phyloP scores from a whole-genome alignment of 2,797 vertebrate genomes.

The Anisognathus igniventris region DNA sequence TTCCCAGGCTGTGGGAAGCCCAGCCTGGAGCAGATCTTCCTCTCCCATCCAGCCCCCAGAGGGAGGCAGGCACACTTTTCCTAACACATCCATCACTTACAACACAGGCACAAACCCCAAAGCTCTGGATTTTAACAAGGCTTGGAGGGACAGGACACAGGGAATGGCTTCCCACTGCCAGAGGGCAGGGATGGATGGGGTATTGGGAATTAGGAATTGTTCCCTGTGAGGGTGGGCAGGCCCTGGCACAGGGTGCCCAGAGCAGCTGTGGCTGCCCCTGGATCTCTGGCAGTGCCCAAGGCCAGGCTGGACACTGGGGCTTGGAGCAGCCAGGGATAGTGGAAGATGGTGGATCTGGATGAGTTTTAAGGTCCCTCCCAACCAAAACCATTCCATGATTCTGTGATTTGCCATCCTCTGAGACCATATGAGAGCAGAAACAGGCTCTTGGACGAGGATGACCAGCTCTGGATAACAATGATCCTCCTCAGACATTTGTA shows the following conservation, averaged over 20 bases:
- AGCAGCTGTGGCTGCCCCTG: neutral
- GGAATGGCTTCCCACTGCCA: neutral
- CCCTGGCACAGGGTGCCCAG: neutral
- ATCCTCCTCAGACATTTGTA: neutral
- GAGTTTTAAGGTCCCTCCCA: neutral
- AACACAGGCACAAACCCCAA: rapidly evolving
- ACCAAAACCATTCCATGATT: neutral
- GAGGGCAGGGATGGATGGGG: rapidly evolving
- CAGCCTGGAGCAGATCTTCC: neutral
- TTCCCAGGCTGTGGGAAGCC: neutral
- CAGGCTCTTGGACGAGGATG: neutral
- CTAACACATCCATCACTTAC: neutral
- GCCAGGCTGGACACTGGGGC: rapidly evolving
- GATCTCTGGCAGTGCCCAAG: rapidly evolving
- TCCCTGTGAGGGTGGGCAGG: rapidly evolving
- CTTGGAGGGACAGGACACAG: neutral
- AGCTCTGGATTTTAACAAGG: neutral
- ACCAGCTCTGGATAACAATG: neutral
- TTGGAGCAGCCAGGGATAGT: rapidly evolving
- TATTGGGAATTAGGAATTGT: neutral
- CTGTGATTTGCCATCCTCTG: neutral
- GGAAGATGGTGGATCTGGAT: neutral
- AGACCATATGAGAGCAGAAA: neutral
- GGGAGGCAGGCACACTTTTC: rapidly evolving
- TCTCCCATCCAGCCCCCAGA: neutral